These are phyloP conservation scores for Danio aesculapii DNA, from an alignment of 2,797 vertebrate species.

Conservation along the genomic window DNA sequence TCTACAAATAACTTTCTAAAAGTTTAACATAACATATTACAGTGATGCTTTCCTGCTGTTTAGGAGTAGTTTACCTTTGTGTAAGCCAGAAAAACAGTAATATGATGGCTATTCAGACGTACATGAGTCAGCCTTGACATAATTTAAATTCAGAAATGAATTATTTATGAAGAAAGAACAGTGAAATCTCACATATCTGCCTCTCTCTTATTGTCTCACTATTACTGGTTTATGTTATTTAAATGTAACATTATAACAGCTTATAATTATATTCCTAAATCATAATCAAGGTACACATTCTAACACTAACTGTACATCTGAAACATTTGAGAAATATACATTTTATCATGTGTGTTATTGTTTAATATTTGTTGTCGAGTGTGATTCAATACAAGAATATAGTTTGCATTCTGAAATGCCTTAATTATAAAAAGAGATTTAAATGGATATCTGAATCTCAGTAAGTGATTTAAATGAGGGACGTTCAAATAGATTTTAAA, in stretches of 20 bases:
- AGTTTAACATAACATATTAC: background rate
- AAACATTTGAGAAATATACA: background rate
- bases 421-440: slow-evolving; percentile 28
- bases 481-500: slow-evolving; percentile 7
- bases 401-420: slow-evolving; percentile 9
- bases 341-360: background rate
- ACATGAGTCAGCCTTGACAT: background rate
- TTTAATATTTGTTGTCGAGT: background rate
- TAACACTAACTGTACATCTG: background rate
- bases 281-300: background rate
- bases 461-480: slow-evolving; percentile 27
- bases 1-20: background rate
- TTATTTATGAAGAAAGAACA: background rate
- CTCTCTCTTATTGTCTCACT: background rate
- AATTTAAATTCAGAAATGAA: background rate
- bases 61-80: too few species aligned
- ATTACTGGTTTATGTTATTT: background rate
- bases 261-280: background rate
- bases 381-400: background rate
- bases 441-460: slow-evolving; percentile 34
- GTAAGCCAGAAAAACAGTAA: background rate
- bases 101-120: background rate
- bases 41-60: background rate
- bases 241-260: background rate
- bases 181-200: background rate